Base-by-base conservation (phyloP, 2,888 invertebrate species). In the Catocala nupta region DNA sequence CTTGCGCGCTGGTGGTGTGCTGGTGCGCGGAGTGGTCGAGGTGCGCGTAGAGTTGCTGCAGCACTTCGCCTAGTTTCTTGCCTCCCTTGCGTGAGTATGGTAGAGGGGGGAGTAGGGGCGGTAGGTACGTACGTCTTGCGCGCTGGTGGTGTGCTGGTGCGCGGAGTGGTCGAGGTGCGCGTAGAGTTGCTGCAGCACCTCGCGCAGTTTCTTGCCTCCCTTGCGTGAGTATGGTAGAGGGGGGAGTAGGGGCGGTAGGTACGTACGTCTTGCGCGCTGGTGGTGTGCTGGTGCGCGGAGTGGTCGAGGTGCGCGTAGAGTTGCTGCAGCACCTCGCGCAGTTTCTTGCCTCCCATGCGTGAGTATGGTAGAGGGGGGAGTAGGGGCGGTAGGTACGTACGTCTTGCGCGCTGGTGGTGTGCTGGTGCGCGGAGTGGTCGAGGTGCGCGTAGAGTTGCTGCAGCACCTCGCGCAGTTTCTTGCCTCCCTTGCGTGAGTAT, bases 231-330 rank as follows among this genome's bases (percentile, higher is more conserved):
- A 9, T 39, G 9, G 36, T 39, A 1, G 36, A 39, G 36, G 36
- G 6, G 36, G 8, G 36, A 7, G 36, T 39, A 39, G 9, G 9
- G 36, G 8, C 2, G 8, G 36, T 39, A 8, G 36, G 8, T 8
- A 39, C 96, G 95, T 89, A 97, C 97, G 92, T 98, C 97, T 68
- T 87, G 87, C 54, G 87, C 86, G 87, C 91, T 80, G 90, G 91
- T 71, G 61, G 82, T 56, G 83, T 90, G 85, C 78, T 85, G 85
- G 81, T 90, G 89, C 64, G 98, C 97, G 81, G 98, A 97, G 85
- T 98, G 99, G 95, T 99, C 99, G 83, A 99, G 96, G 90, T 99
- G 99, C 34, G 97, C 96, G 94, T 99, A 99, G 63, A 99, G 95
- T 85, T 97, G 96, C 88, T 98, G 98, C 75, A 99, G 95, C 73